Base-by-base conservation (phyloP, 1,140 invertebrate species). In the Meloidogyne chitwoodi region DNA sequence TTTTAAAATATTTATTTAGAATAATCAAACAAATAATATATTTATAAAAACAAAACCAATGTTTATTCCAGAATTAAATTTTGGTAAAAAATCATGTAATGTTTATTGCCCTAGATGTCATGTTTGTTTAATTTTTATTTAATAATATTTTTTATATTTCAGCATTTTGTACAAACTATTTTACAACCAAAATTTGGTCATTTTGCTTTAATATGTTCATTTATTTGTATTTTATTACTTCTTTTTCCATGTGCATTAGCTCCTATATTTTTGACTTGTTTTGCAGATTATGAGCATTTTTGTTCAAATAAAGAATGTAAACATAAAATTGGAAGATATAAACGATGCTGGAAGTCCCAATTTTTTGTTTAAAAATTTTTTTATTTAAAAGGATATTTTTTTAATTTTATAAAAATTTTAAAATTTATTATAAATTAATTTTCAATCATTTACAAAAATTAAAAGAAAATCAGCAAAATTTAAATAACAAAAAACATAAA, bases 81-180 rank as follows among this genome's bases (percentile, higher is more conserved):
- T 85, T 64, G 74, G 67, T 11, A 67, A 44, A 44, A 75, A 75
- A 19, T 75, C 84, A 8, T 26, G 69, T 4, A 27, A 70, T n/a
- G 19, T 84, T 26, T 85, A 86, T 66, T 85, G 84, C 67, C 77
- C 73, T 31, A 66, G 84, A 66, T 85, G 84, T 64, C 68, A 85
- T 44, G 83, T 84, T 70, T 34, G 14, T 31, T 16, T 1, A 16
- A 16, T 14, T 38, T 24, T 29, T 71, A 38, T 68, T 10, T 4
- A 22, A 70, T 56, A 44, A n/a, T 61, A 10, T 34, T 41, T 14
- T 48, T 38, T 69, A 16, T 66, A n/a, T 74, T 85, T 80, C 65
- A 82, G 71, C 61, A 78, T 19, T 38, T 75, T 74, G 69, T 85
- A n/a, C 70, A 78, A 63, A 86, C 84, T 6, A 66, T 77, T 34